A percentile compares a stretch with the other conserved stretches of the same genome.
Conservation (phyloP, 1,140 invertebrate genomes). For the Megalopta genalis region DNA sequence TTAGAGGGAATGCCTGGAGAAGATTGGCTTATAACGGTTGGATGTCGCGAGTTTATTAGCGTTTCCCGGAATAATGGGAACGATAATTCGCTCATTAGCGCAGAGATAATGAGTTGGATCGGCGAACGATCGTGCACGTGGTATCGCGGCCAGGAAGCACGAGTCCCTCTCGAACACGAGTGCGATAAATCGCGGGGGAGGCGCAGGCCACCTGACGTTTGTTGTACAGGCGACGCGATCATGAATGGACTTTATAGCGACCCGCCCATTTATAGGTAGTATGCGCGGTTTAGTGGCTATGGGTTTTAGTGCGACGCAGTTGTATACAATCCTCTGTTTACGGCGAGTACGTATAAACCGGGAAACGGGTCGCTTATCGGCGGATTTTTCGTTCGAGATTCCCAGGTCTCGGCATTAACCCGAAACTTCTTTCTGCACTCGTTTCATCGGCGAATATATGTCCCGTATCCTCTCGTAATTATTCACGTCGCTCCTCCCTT, state of each 20-base stretch:
- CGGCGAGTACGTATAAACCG: conserved; percentile 54
- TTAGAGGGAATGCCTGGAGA: no score
- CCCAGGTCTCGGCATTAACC: conserved; percentile 39
- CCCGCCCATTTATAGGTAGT: conserved; percentile 67
- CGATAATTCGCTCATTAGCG: neutral
- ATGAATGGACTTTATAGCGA: conserved; percentile 74
- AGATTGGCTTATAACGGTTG: no score
- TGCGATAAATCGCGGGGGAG: conserved; percentile 64
- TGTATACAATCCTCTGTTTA: conserved; percentile 65
- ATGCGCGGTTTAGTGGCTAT: conserved; percentile 68
- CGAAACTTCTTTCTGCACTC: neutral
- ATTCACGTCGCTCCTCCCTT: no score
- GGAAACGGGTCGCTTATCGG: conserved; percentile 48
- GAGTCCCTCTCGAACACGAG: conserved; percentile 42
- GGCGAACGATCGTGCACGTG: conserved; percentile 10
- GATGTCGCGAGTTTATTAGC: no score
- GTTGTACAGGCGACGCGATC: conserved; percentile 68
- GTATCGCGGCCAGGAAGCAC: conserved; percentile 44
- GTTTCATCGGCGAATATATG: neutral
- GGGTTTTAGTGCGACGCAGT: conserved; percentile 63
- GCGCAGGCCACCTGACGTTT: conserved; percentile 63
- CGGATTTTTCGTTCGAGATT: conserved; percentile 46
- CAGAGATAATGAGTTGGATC: conserved; percentile 6
- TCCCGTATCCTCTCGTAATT: no score
- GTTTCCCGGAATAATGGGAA: neutral